Percentiles rank a stretch among this genome's conserved stretches.
Conservation (phyloP, 2,113 vertebrate species). For the Hypanus sabinus region DNA sequence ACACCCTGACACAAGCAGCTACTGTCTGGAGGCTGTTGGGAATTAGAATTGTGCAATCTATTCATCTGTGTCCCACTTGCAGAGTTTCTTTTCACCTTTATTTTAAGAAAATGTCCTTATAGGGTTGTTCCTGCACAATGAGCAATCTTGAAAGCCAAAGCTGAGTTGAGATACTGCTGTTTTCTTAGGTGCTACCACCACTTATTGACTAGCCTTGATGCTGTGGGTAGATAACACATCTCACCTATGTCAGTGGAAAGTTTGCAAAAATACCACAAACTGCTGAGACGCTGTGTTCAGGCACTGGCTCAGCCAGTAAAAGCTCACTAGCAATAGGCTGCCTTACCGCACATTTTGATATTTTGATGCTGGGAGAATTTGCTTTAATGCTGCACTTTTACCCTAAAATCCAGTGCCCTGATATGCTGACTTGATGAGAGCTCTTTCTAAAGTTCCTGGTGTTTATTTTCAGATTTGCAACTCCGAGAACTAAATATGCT, state of each 20-base stretch:
- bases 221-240: conserved; percentile 28
- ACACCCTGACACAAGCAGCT: background rate
- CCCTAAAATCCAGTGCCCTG: background rate
- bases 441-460: background rate
- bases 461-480: background rate
- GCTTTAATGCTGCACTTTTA: background rate
- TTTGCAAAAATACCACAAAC: conserved; percentile 36
- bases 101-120: background rate
- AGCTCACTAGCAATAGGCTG: background rate
- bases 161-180: background rate
- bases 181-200: background rate
- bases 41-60: background rate
- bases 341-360: conserved; percentile 3
- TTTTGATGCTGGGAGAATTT: background rate
- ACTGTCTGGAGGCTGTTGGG: background rate
- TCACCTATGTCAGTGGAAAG: conserved; percentile 36
- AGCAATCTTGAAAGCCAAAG: background rate
- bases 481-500: background rate
- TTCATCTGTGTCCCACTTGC: background rate
- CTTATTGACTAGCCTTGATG: background rate
- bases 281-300: conserved; percentile 9
- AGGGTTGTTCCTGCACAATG: background rate
- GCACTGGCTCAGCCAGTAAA: conserved; percentile 23
- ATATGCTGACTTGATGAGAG: background rate
- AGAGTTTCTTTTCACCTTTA: background rate